Evolutionary conservation across 2,888 invertebrate species (phyloP), one percentile per base, ranked within the genome.

Genomic region (Syritta pipiens): DNA sequence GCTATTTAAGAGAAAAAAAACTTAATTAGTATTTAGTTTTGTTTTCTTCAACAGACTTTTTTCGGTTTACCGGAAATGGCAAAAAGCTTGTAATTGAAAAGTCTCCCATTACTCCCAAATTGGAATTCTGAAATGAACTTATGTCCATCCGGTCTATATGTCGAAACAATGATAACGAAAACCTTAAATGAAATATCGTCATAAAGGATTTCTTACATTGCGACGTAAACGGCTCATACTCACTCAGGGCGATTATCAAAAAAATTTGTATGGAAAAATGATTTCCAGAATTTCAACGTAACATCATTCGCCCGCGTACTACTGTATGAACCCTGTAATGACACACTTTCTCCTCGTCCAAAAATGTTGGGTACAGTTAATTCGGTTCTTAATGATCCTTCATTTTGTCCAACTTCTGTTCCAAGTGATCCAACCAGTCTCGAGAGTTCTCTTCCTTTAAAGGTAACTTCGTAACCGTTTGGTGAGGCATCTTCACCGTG

Each of bases 401-500:
- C 97, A 86, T 97, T 97, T 86, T 97, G 96, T 19, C 96, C 97
- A 74, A 97, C 93, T 82, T 94, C 92, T 0, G 97, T 97, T 85
- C 94, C 95, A 30, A 97, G 91, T 0, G 95, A 95, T 12, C 97
- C 98, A 59, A 94, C 93, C 17, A 97, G 86, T n/a, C 95, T 90
- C 10, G 94, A 93, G 82, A 94, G 87, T 89, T 99, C 98, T 60
- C 92, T 91, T 35, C 97, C 97, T 82, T 93, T 93, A 86, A 97
- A 97, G 14, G 96, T 87, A 0, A 94, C 94, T 90, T 96, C 95
- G 55, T 95, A 92, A 7, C 96, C 96, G 86, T 95, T 92, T 0
- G 93, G 92, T n/a, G 94, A 92, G 9, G 95, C 91, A 81, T 92
- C 92, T 0, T 92, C 91, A 0, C 96, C 96, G 57, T 92, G 92